A percentile compares a stretch with the other conserved stretches of the same genome.
phyloP scores from a whole-genome alignment of 2,113 vertebrate genomes.

The Lepus americanus region DNA sequence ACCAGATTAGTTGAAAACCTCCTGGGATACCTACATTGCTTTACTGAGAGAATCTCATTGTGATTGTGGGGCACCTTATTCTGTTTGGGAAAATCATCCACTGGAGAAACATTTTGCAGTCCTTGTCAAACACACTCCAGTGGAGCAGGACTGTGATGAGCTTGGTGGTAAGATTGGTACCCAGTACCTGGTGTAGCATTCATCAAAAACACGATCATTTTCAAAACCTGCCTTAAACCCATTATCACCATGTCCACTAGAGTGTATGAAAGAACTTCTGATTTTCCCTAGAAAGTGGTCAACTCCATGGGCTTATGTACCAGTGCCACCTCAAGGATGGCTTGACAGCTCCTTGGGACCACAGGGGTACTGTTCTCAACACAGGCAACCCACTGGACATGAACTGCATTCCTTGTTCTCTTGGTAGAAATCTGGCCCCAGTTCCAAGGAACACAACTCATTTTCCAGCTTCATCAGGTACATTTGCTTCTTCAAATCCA shows the following conservation, averaged over 20 bases:
- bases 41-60: constrained; percentile 92
- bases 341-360: constrained; percentile 75
- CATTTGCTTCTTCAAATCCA: constrained; percentile 76
- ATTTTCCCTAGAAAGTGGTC: constrained; percentile 81
- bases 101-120: constrained; percentile 97
- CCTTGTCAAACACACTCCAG: constrained; percentile 89
- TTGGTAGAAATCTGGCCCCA: constrained; percentile 63
- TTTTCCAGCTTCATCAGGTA: constrained; percentile 66
- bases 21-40: constrained; percentile 96
- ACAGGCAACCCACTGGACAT: constrained; percentile 70
- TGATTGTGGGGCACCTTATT: constrained; percentile 97
- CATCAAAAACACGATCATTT: constrained; percentile 96
- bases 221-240: constrained; percentile 98
- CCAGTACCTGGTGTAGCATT: constrained; percentile 90
- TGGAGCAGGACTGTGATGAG: constrained; percentile 83
- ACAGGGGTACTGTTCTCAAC: constrained; percentile 72
- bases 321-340: constrained; percentile 81
- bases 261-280: constrained; percentile 88
- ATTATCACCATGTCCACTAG: constrained; percentile 97
- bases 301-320: constrained; percentile 84
- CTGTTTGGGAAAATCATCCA: constrained; percentile 95
- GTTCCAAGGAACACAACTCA: constrained; percentile 73
- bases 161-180: constrained; percentile 76
- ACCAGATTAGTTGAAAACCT: constrained; percentile 90
- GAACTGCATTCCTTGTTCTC: neutral